Evolutionary conservation across 1,140 invertebrate species (phyloP).

Genomic region (Leptinotarsa lineolata): DNA sequence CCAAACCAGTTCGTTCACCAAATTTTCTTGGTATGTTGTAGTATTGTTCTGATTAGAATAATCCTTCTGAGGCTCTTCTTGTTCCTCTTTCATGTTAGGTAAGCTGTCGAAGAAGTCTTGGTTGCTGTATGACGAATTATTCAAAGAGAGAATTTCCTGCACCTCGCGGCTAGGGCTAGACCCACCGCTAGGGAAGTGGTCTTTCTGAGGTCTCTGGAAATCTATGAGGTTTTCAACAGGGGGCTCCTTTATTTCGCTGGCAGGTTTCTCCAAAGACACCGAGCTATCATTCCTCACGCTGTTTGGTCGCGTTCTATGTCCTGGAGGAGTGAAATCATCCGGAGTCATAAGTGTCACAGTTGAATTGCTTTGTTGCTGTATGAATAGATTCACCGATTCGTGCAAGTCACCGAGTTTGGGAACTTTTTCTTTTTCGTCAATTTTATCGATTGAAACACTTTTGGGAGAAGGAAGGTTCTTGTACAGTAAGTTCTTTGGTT

Average conservation of each 20-base stretch:
- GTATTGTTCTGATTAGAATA: slow-evolving; percentile 28
- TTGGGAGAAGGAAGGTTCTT: slow-evolving; percentile 30
- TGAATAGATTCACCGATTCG: slow-evolving; percentile 50
- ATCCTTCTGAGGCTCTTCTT: slow-evolving; percentile 37
- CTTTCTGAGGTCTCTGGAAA: slow-evolving; percentile 51
- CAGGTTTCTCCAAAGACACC: slow-evolving; percentile 19
- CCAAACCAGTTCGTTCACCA: slow-evolving; percentile 47
- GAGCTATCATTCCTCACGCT: slow-evolving; percentile 34
- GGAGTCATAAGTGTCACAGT: slow-evolving; percentile 79
- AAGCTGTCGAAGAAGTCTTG: slow-evolving; percentile 52
- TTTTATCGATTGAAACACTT: slow-evolving; percentile 12
- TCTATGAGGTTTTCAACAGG: slow-evolving; percentile 43
- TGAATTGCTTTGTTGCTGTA: slow-evolving; percentile 41
- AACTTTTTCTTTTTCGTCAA: slow-evolving; percentile 40
- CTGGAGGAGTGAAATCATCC: slow-evolving; percentile 79
- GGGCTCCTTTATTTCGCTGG: slow-evolving; percentile 41
- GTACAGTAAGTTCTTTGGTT: slow-evolving; percentile 57
- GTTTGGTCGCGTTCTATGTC: slow-evolving; percentile 55
- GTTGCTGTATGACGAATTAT: slow-evolving; percentile 54
- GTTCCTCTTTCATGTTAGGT: slow-evolving; percentile 40
- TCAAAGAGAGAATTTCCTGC: slow-evolving; percentile 72
- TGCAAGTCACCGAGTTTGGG: slow-evolving; percentile 52
- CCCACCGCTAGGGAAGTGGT: slow-evolving; percentile 67
- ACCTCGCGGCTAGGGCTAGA: slow-evolving; percentile 87
- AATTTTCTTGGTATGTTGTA: slow-evolving; percentile 29